Conservation (phyloP, 2,888 invertebrate genomes). For the Chrysomela aeneicollis region DNA sequence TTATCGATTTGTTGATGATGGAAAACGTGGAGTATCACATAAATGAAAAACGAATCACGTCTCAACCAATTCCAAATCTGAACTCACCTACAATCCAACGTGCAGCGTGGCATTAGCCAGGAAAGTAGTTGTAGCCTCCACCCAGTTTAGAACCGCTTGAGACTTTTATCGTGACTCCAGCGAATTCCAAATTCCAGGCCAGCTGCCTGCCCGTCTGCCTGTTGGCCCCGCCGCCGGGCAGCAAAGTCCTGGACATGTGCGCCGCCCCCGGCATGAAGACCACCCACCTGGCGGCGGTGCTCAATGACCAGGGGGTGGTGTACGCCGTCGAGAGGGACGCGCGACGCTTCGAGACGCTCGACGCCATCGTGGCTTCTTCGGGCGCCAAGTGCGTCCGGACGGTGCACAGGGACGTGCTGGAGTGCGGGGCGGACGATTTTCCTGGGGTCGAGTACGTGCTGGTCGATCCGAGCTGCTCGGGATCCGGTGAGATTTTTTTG, state of each 20-base stretch:
- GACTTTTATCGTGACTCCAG: too few relatives aligned
- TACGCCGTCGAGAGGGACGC: constrained; percentile 83
- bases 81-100: too few relatives aligned
- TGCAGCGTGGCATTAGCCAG: too few relatives aligned
- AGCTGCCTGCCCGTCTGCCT: constrained; percentile 88
- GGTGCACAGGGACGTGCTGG: constrained; percentile 76
- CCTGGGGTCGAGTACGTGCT: constrained; percentile 85
- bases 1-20: too few relatives aligned
- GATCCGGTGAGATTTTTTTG: constrained; percentile 76
- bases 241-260: constrained; percentile 89
- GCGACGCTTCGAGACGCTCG: constrained; percentile 72
- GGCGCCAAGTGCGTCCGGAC: constrained; percentile 75
- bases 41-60: too few relatives aligned
- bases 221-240: constrained; percentile 76
- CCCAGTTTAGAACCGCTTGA: too few relatives aligned
- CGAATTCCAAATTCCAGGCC: too few relatives aligned
- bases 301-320: constrained; percentile 80
- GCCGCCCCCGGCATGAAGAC: constrained; percentile 99
- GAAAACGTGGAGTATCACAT: too few relatives aligned
- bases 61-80: too few relatives aligned
- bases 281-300: constrained; percentile 84
- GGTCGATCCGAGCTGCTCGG: constrained; percentile 97
- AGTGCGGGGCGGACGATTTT: constrained; percentile 67
- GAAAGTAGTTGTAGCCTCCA: too few relatives aligned
- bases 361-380: constrained; percentile 69